phyloP scores from a whole-genome alignment of 30 jellyfish, hydroid and myxozoan genomes.

The Hydractinia symbiolongicarpus region DNA sequence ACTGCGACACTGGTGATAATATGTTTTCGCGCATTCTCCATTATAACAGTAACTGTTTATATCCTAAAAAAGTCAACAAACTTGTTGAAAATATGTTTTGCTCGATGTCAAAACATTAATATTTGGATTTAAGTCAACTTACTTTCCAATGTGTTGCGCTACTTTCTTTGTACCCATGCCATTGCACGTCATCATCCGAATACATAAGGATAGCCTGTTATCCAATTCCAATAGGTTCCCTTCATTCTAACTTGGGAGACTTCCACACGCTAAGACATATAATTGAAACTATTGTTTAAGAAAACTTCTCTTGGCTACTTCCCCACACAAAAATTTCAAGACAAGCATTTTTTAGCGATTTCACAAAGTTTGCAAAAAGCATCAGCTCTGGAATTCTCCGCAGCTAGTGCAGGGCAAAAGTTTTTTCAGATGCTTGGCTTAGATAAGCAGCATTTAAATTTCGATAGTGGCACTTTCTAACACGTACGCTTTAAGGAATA shows the following conservation, averaged over 20 bases:
- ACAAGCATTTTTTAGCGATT: too few relatives aligned
- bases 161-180: conserved; percentile 28
- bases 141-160: conserved; percentile 11
- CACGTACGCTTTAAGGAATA: too few relatives aligned
- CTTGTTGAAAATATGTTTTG: background rate
- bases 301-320: background rate
- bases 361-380: too few relatives aligned
- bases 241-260: conserved; percentile 11
- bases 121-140: background rate
- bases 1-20: conserved; percentile 14
- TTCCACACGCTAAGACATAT: background rate
- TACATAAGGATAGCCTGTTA: conserved; percentile 21
- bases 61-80: background rate
- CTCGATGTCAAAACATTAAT: background rate
- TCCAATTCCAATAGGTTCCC: conserved; percentile 20
- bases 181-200: conserved; percentile 2
- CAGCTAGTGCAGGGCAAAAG: too few relatives aligned
- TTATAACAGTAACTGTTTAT: conserved; percentile 7
- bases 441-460: too few relatives aligned
- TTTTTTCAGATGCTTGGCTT: too few relatives aligned
- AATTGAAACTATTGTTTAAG: background rate
- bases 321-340: too few relatives aligned
- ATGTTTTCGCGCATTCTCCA: conserved; percentile 27
- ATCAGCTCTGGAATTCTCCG: too few relatives aligned
- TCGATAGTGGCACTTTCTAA: too few relatives aligned